These are phyloP conservation scores for Dolichotis patagonum DNA, from an alignment of 2,113 vertebrate species.

Conservation along the genomic window DNA sequence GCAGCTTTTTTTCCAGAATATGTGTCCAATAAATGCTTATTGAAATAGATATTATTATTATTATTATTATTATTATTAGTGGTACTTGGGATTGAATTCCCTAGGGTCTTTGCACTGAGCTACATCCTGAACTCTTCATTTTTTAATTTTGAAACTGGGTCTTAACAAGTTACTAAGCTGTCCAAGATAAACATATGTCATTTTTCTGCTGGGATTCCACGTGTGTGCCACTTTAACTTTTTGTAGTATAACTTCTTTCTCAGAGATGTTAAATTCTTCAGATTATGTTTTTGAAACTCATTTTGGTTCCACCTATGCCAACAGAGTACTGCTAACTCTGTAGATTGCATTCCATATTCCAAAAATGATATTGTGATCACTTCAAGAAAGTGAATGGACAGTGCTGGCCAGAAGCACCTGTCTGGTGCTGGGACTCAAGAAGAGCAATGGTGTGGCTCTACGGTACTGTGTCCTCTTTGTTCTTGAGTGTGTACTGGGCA, in stretches of 20 bases:
- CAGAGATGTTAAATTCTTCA: conserved; percentile 3
- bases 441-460: background rate
- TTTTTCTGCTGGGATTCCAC: background rate
- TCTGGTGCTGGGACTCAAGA: background rate
- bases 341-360: background rate
- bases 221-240: background rate
- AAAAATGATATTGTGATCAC: background rate
- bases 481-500: background rate
- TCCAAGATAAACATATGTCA: too few species aligned
- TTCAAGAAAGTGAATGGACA: background rate
- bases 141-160: background rate
- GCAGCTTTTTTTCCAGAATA: background rate
- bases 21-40: background rate
- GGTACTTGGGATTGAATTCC: background rate
- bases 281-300: background rate
- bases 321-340: background rate
- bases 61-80: background rate
- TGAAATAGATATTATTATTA: background rate
- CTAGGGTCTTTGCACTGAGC: background rate
- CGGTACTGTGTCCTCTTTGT: background rate
- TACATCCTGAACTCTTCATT: background rate
- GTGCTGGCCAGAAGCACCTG: background rate
- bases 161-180: background rate
- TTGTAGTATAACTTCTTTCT: background rate
- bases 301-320: background rate